Percentiles rank a stretch among this genome's conserved stretches.
Evolutionary conservation across 1,140 invertebrate genomes (phyloP).

Genomic region (Microplitis mediator): DNA sequence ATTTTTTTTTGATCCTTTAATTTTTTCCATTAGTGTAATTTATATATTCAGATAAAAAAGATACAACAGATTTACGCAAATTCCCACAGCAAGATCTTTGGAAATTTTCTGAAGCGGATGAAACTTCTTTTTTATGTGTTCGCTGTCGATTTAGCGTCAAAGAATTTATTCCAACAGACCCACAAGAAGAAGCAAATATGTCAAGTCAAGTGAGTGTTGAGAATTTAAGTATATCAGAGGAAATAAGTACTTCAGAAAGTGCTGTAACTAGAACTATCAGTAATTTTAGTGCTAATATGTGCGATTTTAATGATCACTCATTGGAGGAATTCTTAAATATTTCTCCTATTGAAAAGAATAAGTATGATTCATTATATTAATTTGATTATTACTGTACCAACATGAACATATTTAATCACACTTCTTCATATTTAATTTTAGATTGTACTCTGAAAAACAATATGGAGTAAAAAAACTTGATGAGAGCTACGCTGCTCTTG

Average conservation of each 20-base stretch:
- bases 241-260: conserved; percentile 3
- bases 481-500: not conserved
- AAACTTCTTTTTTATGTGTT: conserved; percentile 9
- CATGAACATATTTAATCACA: not conserved
- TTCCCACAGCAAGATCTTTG: too few species aligned
- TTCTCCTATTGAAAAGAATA: not conserved
- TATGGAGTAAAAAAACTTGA: conserved; percentile 2
- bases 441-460: not conserved
- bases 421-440: not conserved
- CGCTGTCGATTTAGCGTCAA: conserved; percentile 4
- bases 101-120: not conserved
- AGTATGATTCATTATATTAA: not conserved
- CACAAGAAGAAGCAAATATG: conserved; percentile 1
- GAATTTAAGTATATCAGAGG: conserved; percentile 4
- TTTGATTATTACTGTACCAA: not conserved
- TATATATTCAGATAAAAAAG: too few species aligned
- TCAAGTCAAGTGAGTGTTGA: conserved; percentile 18
- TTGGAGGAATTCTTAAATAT: not conserved
- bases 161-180: not conserved
- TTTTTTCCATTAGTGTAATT: too few species aligned
- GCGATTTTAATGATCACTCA: not conserved
- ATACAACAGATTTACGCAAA: too few species aligned
- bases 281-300: not conserved
- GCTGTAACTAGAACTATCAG: not conserved
- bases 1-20: too few species aligned